Percentiles rank a stretch among this genome's conserved stretches.
Conservation (phyloP, 2,888 invertebrate genomes). For the Lycocerus yunnanus region DNA sequence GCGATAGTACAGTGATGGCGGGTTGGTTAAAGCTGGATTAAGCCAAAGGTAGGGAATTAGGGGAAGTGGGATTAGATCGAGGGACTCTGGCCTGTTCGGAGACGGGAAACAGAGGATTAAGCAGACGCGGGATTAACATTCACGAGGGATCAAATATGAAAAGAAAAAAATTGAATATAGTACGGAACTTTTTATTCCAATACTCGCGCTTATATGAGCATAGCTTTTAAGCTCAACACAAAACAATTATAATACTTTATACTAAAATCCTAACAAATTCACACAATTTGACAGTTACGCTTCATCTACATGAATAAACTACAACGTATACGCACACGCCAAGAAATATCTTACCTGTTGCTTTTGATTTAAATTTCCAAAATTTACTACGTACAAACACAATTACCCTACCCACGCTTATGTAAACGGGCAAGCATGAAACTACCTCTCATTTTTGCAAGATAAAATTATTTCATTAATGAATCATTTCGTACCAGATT, state of each 20-base stretch:
- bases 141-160: constrained; percentile 53
- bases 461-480: not conserved
- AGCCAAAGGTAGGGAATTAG: constrained; percentile 58
- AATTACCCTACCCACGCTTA: not conserved
- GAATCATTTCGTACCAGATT: not conserved
- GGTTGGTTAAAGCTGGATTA: constrained; percentile 58
- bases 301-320: not conserved
- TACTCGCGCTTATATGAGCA: not conserved
- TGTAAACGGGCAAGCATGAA: not conserved
- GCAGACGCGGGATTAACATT: constrained; percentile 54
- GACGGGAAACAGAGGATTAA: constrained; percentile 56
- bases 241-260: constrained; percentile 5
- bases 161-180: constrained; percentile 45
- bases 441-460: not conserved
- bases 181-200: constrained; percentile 17
- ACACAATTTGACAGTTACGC: not conserved
- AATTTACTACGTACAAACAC: not conserved
- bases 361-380: not conserved
- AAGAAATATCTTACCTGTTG: not conserved
- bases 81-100: constrained; percentile 53
- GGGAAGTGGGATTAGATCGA: constrained; percentile 55
- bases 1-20: constrained; percentile 48
- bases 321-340: not conserved
- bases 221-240: constrained; percentile 14
- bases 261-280: constrained; percentile 19